Conservation (phyloP, 2,797 vertebrate species). For the Eutrigla gurnardus region DNA sequence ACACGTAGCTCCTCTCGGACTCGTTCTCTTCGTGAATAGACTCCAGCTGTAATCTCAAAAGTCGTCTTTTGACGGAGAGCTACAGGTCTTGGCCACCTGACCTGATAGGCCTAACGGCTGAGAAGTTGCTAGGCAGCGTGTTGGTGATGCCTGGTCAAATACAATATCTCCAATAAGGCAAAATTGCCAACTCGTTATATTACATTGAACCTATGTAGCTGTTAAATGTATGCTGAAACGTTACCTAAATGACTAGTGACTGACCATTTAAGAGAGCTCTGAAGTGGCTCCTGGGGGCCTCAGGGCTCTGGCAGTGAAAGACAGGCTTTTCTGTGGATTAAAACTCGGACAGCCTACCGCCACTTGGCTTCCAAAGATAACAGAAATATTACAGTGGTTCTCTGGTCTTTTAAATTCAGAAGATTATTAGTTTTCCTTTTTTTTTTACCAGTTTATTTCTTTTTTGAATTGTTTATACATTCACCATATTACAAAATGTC, state of each 20-base stretch:
- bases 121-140: slow-evolving; percentile 18
- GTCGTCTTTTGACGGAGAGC: neutral
- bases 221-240: neutral
- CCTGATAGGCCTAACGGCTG: slow-evolving; percentile 31
- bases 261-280: neutral
- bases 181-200: neutral
- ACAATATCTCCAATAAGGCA: neutral
- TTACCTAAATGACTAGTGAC: neutral
- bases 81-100: slow-evolving; percentile 39
- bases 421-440: neutral
- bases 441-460: neutral
- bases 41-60: neutral
- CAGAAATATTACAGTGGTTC: neutral
- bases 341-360: no score
- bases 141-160: neutral
- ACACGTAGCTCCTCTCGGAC: neutral
- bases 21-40: neutral
- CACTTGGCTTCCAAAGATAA: neutral
- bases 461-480: no score
- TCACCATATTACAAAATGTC: no score
- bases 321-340: neutral
- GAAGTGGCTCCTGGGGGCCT: slow-evolving; percentile 7
- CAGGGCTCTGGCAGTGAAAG: neutral
- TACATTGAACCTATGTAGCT: no score
- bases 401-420: neutral